Percentiles rank a stretch among this genome's conserved stretches.
phyloP scores from a whole-genome alignment of 2,888 invertebrate species.

The Cataglyphis altisquamis region DNA sequence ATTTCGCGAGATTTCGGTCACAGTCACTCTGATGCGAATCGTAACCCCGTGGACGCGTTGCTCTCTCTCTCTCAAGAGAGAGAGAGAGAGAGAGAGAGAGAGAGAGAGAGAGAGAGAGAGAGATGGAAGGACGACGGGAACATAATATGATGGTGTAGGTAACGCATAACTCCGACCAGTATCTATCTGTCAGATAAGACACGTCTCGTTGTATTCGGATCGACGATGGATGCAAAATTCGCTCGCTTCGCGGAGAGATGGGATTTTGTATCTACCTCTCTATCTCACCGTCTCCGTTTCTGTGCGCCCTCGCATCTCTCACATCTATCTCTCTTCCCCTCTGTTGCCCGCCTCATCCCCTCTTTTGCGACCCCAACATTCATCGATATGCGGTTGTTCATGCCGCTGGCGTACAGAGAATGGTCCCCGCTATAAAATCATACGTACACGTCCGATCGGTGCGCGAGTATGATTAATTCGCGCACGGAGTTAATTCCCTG shows the following conservation, averaged over 20 bases:
- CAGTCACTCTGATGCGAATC: constrained; percentile 47
- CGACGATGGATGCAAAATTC: constrained; percentile 61
- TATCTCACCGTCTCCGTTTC: constrained; percentile 34
- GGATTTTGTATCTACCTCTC: constrained; percentile 43
- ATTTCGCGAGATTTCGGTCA: constrained; percentile 55
- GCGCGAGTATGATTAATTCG: constrained; percentile 81
- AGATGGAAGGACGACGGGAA: constrained; percentile 57
- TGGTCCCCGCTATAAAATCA: constrained; percentile 70
- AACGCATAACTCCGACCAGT: constrained; percentile 70
- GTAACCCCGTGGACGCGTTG: constrained; percentile 63
- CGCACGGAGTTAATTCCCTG: constrained; percentile 69
- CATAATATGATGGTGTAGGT: constrained; percentile 74
- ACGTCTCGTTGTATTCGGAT: constrained; percentile 67
- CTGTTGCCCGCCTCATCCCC: constrained; percentile 29
- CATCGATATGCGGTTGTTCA: constrained; percentile 67
- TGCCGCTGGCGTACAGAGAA: constrained; percentile 61
- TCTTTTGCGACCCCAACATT: constrained; percentile 52
- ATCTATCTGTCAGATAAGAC: constrained; percentile 76
- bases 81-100: constrained; percentile 17
- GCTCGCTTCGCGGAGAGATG: constrained; percentile 43
- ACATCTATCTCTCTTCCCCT: background rate
- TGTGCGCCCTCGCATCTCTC: background rate
- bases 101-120: constrained; percentile 14
- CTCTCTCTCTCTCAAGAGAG: constrained; percentile 23
- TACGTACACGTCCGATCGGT: constrained; percentile 70